These are phyloP conservation scores for Nomada flava DNA, from an alignment of 2,888 invertebrate species.

Conservation along the genomic window DNA sequence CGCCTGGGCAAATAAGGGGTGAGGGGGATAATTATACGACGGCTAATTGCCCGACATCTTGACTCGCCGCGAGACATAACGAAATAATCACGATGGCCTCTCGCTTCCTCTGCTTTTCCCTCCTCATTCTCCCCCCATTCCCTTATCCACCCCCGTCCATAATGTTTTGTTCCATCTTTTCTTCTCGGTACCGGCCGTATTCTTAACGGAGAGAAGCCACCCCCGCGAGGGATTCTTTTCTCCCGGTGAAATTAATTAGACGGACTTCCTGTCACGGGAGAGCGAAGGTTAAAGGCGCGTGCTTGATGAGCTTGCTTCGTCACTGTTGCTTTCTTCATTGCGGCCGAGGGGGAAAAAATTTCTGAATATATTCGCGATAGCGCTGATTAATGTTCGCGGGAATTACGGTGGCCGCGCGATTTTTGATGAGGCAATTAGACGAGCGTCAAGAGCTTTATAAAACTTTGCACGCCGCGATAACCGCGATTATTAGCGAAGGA, in stretches of 20 bases:
- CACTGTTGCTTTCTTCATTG: constrained; percentile 53
- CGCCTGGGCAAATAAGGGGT: constrained; percentile 59
- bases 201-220: constrained; percentile 64
- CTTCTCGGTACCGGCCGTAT: constrained; percentile 40
- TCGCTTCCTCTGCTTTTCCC: neutral
- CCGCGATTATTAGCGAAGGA: constrained; percentile 1
- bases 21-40: constrained; percentile 76
- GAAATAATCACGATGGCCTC: constrained; percentile 71
- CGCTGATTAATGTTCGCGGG: constrained; percentile 43
- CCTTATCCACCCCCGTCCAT: neutral
- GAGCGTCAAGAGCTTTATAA: constrained; percentile 32
- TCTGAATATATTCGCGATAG: constrained; percentile 45
- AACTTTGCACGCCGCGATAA: constrained; percentile 20
- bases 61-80: constrained; percentile 72
- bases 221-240: constrained; percentile 64
- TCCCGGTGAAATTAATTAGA: constrained; percentile 70
- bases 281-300: constrained; percentile 58
- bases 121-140: constrained; percentile 15
- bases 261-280: constrained; percentile 67
- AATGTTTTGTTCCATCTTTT: constrained; percentile 39
- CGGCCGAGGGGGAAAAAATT: constrained; percentile 17
- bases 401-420: constrained; percentile 25
- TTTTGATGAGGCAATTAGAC: constrained; percentile 43
- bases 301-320: constrained; percentile 62
- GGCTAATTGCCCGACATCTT: constrained; percentile 76